Conservation (phyloP, 1,140 invertebrate species). For the Wasmannia auropunctata region DNA sequence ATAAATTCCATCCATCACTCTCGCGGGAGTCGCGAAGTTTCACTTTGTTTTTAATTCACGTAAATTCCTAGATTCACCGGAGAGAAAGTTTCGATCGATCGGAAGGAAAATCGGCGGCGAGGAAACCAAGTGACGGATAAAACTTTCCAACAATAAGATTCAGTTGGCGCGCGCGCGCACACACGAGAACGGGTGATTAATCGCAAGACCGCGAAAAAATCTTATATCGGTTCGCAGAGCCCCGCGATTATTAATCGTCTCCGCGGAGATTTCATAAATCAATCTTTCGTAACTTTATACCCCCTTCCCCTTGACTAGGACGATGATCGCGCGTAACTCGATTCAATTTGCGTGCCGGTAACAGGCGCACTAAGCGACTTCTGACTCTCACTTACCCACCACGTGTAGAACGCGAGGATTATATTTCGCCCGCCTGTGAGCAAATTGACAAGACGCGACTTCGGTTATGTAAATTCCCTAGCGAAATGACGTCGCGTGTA, state of each 20-base stretch:
- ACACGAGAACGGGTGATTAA: slow-evolving; percentile 38
- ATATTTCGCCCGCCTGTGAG: background rate
- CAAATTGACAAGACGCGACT: background rate
- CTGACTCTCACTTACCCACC: background rate
- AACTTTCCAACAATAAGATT: slow-evolving; percentile 52
- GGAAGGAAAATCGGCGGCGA: background rate
- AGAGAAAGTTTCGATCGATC: slow-evolving; percentile 29
- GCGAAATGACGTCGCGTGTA: background rate
- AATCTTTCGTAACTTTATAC: slow-evolving; percentile 30
- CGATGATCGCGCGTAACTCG: slow-evolving; percentile 26
- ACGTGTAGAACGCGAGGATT: slow-evolving; percentile 1
- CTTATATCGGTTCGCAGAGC: slow-evolving; percentile 30
- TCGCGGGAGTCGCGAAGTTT: background rate
- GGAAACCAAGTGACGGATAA: slow-evolving; percentile 21
- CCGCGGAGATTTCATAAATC: slow-evolving; percentile 44
- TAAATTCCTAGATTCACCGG: slow-evolving; percentile 26
- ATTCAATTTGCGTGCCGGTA: slow-evolving; percentile 30
- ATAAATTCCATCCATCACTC: slow-evolving; percentile 49
- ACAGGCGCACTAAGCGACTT: background rate
- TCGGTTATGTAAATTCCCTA: background rate
- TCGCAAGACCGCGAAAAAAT: slow-evolving; percentile 29
- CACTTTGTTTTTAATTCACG: slow-evolving; percentile 40
- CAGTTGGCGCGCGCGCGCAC: slow-evolving; percentile 29
- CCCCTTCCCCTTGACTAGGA: background rate
- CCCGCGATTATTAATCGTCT: slow-evolving; percentile 40